phyloP scores from a whole-genome alignment of 2,888 invertebrate genomes.

The Pachydiplax longipennis region DNA sequence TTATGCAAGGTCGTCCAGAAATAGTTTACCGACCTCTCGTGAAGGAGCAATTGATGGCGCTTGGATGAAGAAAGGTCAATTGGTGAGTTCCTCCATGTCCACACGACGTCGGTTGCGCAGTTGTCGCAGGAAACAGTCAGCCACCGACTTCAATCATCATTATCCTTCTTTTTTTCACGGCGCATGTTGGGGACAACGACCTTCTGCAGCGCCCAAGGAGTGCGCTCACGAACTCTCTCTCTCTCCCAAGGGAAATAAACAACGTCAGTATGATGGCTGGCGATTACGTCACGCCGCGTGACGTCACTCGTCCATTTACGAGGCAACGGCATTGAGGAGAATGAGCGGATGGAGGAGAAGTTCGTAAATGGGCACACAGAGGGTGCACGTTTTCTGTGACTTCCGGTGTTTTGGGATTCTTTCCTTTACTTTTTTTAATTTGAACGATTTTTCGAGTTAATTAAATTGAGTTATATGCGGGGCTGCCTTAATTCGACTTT shows the following conservation, averaged over 20 bases:
- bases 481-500: too few relatives aligned
- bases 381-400: not conserved
- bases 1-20: conserved; percentile 8
- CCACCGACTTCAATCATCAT: not conserved
- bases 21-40: not conserved
- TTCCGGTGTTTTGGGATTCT: not conserved
- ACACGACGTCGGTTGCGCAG: not conserved
- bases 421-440: too few relatives aligned
- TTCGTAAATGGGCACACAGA: not conserved
- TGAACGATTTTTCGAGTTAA: too few relatives aligned
- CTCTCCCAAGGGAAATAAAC: conserved; percentile 18
- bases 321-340: not conserved
- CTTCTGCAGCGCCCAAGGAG: not conserved
- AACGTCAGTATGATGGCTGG: not conserved
- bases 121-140: not conserved
- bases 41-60: not conserved
- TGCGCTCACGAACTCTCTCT: not conserved
- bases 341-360: not conserved
- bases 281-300: conserved; percentile 22
- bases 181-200: conserved; percentile 15
- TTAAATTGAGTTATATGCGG: too few relatives aligned
- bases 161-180: not conserved
- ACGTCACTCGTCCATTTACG: conserved; percentile 2
- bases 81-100: not conserved
- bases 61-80: not conserved